Base-by-base conservation (phyloP, 2,888 invertebrate species). In the Trichopria drosophilae region DNA sequence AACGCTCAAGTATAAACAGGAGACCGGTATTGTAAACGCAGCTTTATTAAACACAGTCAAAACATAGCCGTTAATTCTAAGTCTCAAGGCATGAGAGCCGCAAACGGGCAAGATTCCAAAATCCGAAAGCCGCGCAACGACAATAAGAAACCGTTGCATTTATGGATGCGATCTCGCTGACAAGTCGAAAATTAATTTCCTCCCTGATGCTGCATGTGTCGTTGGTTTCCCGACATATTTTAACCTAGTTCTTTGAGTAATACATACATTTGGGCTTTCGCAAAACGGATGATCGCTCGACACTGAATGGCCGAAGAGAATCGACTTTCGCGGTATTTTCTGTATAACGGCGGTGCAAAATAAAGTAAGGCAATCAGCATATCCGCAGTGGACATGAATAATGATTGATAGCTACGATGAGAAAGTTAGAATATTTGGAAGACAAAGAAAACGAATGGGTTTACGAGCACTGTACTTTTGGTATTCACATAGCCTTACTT, bases 101-200 rank as follows among this genome's bases (percentile, higher is more conserved):
- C 10, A 16, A 16, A 12, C 34, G 54, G 55, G 55, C 55, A 55
- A 22, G 41, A 40, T 51, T 55, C 55, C 55, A 55, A 55, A 54
- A 51, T 55, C 44, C 45, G 37, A 55, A 41, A 45, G 51, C 23
- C 42, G 15, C 13, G 15, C 28, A 12, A 22, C 24, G 44, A 41
- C 34, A 53, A 44, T 55, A 48, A 55, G 47, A 55, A 55, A 40
- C 24, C 51, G 58, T 58, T 71, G 66, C 69, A 68, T 72, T 69
- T 68, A 72, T 71, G 72, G 68, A 72, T 69, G 66, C 58, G 60
- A 55, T 59, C 59, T 54, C 56, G 56, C 63, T 67, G 68, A 65
- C 69, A 67, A 67, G 63, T 61, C 58, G 57, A 61, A 63, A 71
- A 72, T 71, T 69, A 72, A 72, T 72, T 68, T 68, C 54, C 57